Conservation (phyloP, 2,113 vertebrate species). For the Vanacampus margaritifer region DNA sequence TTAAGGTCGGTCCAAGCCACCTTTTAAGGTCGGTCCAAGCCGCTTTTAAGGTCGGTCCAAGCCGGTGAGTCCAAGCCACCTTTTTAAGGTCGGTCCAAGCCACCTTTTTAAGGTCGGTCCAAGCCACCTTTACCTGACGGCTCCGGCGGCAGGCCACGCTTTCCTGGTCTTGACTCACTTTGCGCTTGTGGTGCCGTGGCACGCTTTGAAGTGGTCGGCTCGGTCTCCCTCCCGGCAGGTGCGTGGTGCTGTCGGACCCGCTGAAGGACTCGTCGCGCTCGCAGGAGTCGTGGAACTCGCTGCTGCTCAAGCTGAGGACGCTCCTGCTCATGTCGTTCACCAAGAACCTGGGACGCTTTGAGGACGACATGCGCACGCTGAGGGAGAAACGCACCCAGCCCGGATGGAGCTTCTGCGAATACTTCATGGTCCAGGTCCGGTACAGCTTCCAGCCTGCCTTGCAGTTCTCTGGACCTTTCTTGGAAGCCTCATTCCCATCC, state of each 20-base stretch:
- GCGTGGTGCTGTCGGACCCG: constrained; percentile 92
- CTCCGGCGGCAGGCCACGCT: too few relatives aligned
- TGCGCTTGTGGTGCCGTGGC: too few relatives aligned
- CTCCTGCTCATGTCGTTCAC: constrained; percentile 98
- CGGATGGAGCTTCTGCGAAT: constrained; percentile 98
- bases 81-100: too few relatives aligned
- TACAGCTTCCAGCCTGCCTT: not conserved
- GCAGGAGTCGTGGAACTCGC: constrained; percentile 96
- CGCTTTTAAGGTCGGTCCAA: too few relatives aligned
- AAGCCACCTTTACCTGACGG: too few relatives aligned
- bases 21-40: too few relatives aligned
- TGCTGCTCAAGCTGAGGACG: constrained; percentile 93
- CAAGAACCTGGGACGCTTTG: constrained; percentile 95
- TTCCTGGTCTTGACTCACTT: too few relatives aligned
- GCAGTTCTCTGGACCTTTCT: not conserved
- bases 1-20: too few relatives aligned
- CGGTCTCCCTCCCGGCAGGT: constrained; percentile 66
- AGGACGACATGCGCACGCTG: constrained; percentile 96
- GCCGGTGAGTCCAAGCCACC: constrained; percentile 71
- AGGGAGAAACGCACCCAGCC: constrained; percentile 95
- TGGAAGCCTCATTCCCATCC: too few relatives aligned
- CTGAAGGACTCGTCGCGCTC: constrained; percentile 97
- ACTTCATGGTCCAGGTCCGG: constrained; percentile 97
- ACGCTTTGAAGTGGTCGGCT: too few relatives aligned
- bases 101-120: too few relatives aligned